Evolutionary conservation across 2,888 invertebrate genomes (phyloP), one percentile per base, ranked within the genome.

Genomic region (Folsomia manolachei): DNA sequence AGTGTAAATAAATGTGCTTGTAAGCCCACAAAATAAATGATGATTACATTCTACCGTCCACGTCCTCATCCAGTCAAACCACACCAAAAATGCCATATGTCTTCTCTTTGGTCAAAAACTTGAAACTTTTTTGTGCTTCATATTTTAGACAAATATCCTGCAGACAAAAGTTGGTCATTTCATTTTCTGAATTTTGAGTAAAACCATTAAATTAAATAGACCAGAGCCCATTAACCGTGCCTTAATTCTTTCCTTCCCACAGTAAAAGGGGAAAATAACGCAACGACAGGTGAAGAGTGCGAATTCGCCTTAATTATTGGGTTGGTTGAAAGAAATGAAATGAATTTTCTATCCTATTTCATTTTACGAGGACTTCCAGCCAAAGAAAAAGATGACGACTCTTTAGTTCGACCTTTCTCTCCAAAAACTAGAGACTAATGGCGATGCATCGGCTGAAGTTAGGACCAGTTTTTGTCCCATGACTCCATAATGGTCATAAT

Each of bases 311-410:
- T 56, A 56, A 56, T 56, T 56, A 56, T 56, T 14, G n/a, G 56
- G 7, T 56, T 56, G 56, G 39, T 9, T 14, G 39, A 39, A 9
- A 39, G 14, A 14, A 56, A 56, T 56, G 56, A 56, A 56, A 21
- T 56, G 56, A 56, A 56, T 21, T 18, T 56, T 56, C 21, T 7
- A 56, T 14, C 56, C 56, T 19, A 63, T 63, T 63, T 24, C 63
- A 23, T 24, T 25, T 63, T 24, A 63, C 23, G 67, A 67, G 24
- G 39, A 39, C 14, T 39, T 62, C 62, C 23, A 62, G 62, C n/a
- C 62, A 9, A 64, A 67, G 24, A 70, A 70, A 70, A 70, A 70
- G 70, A 70, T 64, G 71, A 64, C 71, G 66, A 53, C 71, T 56
- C 60, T 71, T 64, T 39, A 39, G 39, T 4, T 9, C 39, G 39